phyloP scores from a whole-genome alignment of 2,888 invertebrate genomes.

The Mechanitis mazaeus region DNA sequence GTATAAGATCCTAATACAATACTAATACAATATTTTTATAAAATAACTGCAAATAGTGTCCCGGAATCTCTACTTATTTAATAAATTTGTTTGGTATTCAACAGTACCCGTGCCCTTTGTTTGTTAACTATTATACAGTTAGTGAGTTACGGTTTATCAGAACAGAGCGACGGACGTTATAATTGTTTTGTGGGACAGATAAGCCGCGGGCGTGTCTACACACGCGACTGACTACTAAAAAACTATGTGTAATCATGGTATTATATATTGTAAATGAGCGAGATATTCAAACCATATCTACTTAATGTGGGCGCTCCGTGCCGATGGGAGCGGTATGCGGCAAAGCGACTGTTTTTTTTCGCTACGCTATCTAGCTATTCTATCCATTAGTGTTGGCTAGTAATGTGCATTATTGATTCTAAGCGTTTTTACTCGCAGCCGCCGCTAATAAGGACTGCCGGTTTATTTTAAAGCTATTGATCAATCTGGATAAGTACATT shows the following conservation, averaged over 20 bases:
- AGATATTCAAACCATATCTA: background rate
- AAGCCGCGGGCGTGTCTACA: conserved; percentile 17
- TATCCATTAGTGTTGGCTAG: conserved; percentile 27
- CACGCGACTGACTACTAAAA: background rate
- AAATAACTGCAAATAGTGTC: no score
- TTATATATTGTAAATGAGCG: no score
- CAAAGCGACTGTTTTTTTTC: conserved; percentile 18
- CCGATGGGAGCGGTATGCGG: conserved; percentile 20
- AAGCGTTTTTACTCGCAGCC: conserved; percentile 21
- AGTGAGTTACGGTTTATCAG: conserved; percentile 16
- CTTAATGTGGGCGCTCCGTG: background rate
- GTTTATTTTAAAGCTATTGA: conserved; percentile 17
- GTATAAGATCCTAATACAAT: background rate
- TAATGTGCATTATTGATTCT: conserved; percentile 30
- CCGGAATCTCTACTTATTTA: no score
- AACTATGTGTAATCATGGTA: no score
- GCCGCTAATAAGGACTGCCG: conserved; percentile 17
- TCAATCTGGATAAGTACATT: conserved; percentile 11
- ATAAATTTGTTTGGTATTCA: no score
- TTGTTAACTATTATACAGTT: conserved; percentile 8
- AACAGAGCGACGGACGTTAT: conserved; percentile 15
- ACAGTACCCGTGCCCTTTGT: background rate
- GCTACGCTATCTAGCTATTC: conserved; percentile 21
- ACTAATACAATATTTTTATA: no score
- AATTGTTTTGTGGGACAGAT: conserved; percentile 25